phyloP scores from a whole-genome alignment of 2,888 invertebrate genomes.

The Polymixis flavicincta region DNA sequence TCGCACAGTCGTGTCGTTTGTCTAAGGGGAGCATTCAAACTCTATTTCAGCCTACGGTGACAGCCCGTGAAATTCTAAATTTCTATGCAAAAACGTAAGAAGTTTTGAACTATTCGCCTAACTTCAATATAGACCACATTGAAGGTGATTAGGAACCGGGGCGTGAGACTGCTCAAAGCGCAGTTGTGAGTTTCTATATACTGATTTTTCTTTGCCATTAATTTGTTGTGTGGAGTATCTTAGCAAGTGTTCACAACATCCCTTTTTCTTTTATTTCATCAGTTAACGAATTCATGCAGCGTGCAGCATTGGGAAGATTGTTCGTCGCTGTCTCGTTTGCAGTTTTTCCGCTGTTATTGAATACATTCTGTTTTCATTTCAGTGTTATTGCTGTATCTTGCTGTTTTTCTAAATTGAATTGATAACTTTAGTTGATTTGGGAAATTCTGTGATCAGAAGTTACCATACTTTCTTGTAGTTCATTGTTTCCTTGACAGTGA shows the following conservation, averaged over 20 bases:
- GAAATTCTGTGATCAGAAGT: neutral
- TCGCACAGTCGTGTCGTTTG: too few relatives aligned
- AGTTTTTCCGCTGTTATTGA: constrained; percentile 33
- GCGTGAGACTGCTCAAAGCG: neutral
- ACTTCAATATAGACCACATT: too few relatives aligned
- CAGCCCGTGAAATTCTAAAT: neutral
- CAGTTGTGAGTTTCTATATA: neutral
- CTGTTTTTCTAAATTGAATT: constrained; percentile 7
- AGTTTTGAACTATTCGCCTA: too few relatives aligned
- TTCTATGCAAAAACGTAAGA: neutral
- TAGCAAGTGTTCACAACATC: constrained; percentile 35
- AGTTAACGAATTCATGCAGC: constrained; percentile 40
- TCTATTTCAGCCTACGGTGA: neutral
- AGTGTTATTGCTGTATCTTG: constrained; percentile 22
- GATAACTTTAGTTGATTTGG: neutral
- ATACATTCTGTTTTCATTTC: constrained; percentile 28
- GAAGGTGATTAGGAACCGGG: neutral
- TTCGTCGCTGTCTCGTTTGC: constrained; percentile 11
- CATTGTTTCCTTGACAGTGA: neutral
- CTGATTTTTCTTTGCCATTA: neutral
- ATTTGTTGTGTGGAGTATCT: constrained; percentile 26
- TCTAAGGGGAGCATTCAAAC: neutral
- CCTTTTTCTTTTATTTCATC: constrained; percentile 26
- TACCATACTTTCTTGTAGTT: neutral
- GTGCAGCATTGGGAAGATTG: constrained; percentile 17